Evolutionary conservation across 2,797 vertebrate species (phyloP).

Genomic region (Lepilemur ruficaudatus): DNA sequence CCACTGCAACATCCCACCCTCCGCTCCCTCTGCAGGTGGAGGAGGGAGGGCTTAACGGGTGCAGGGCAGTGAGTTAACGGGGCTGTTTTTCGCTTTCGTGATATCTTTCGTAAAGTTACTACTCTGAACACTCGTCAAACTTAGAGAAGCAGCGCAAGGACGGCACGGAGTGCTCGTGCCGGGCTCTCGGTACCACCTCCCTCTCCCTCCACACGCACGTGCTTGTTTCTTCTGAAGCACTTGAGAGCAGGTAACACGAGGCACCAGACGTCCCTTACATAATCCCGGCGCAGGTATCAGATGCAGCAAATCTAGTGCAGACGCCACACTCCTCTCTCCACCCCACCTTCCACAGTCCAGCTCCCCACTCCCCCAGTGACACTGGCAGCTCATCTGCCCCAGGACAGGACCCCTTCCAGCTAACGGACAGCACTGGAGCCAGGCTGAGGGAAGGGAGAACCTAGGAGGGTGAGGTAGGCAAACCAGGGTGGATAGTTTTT

Average conservation of each 20-base stretch:
- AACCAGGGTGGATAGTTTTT: neutral
- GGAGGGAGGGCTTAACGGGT: neutral
- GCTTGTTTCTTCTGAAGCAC: neutral
- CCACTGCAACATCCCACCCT: too few species aligned
- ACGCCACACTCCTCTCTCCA: neutral
- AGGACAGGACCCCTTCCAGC: neutral
- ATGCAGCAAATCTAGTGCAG: neutral
- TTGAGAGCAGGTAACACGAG: neutral
- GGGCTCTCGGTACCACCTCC: neutral
- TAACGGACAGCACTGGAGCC: too few species aligned
- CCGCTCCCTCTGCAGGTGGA: too few species aligned
- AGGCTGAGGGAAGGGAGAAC: neutral
- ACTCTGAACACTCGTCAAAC: neutral
- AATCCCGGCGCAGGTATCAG: neutral
- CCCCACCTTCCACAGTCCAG: neutral
- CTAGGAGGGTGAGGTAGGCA: neutral
- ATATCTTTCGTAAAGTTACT: too few species aligned
- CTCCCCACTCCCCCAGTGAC: neutral
- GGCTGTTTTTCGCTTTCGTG: neutral
- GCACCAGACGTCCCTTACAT: rapidly evolving
- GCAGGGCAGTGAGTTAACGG: rapidly evolving
- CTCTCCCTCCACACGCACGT: neutral
- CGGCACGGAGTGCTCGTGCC: neutral
- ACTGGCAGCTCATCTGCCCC: neutral
- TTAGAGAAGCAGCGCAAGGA: neutral